phyloP scores from a whole-genome alignment of 2,888 invertebrate genomes.

The Patella ulyssiponensis region DNA sequence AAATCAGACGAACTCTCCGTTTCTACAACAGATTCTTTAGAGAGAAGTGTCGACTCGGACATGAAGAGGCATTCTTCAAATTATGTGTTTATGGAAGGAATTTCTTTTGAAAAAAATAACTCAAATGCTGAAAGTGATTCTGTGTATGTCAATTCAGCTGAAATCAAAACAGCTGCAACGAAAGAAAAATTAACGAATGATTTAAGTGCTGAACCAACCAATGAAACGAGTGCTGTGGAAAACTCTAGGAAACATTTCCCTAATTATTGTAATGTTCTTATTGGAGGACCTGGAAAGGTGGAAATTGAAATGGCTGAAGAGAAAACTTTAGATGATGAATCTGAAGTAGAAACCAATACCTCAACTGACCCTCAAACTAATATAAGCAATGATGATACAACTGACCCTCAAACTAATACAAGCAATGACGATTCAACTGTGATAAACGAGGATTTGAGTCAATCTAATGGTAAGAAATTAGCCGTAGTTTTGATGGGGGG shows the following conservation, averaged over 20 bases:
- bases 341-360: not conserved
- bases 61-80: not conserved
- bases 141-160: not conserved
- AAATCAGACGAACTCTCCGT: constrained; percentile 12
- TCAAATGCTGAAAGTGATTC: not conserved
- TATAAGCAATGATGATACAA: not conserved
- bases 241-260: not conserved
- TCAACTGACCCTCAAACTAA: not conserved
- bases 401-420: not conserved
- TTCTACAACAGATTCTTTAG: not conserved
- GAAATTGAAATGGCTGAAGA: not conserved
- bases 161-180: not conserved
- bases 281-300: not conserved
- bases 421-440: not conserved
- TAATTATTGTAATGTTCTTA: not conserved
- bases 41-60: constrained; percentile 1
- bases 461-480: too few species aligned
- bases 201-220: not conserved
- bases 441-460: too few species aligned
- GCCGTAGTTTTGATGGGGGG: too few species aligned
- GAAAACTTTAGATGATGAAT: not conserved
- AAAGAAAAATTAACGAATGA: not conserved
- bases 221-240: too few species aligned
- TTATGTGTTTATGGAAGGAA: not conserved
- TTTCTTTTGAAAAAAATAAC: not conserved